Percentiles rank a stretch among this genome's conserved stretches.
phyloP scores from a whole-genome alignment of 2,888 invertebrate species.

The Coleophora deauratella region DNA sequence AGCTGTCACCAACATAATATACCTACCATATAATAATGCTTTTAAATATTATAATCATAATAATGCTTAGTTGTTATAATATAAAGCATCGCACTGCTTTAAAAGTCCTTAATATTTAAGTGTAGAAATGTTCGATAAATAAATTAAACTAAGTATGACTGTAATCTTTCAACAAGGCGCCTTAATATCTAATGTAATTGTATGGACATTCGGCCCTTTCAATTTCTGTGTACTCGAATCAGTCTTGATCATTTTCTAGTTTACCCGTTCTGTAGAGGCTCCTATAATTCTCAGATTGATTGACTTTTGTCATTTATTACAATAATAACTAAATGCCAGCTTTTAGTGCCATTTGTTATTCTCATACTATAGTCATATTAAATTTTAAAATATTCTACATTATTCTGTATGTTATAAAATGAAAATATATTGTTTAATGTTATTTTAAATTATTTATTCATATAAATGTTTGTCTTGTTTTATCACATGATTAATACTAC shows the following conservation, averaged over 20 bases:
- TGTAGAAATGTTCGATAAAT: constrained; percentile 40
- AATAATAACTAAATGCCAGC: neutral
- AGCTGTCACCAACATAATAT: too few relatives aligned
- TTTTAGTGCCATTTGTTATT: constrained; percentile 16
- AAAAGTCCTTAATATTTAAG: constrained; percentile 40
- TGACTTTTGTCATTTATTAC: neutral
- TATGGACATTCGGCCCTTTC: constrained; percentile 37
- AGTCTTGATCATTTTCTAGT: neutral
- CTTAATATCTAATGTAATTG: constrained; percentile 42
- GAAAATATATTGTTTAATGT: too few relatives aligned
- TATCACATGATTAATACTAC: too few relatives aligned
- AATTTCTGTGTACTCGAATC: constrained; percentile 26
- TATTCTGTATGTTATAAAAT: too few relatives aligned
- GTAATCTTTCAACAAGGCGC: constrained; percentile 35
- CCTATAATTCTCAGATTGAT: constrained; percentile 6
- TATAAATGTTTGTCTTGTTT: too few relatives aligned
- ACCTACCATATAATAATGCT: neutral
- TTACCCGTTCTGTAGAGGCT: constrained; percentile 18
- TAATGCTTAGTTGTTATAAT: constrained; percentile 21
- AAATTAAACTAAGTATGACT: constrained; percentile 9
- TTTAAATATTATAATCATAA: neutral
- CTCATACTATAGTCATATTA: constrained; percentile 5
- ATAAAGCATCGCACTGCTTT: constrained; percentile 48
- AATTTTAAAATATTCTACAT: neutral
- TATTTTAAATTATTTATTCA: too few relatives aligned